A percentile compares a stretch with the other conserved stretches of the same genome.
Conservation (phyloP, 2,113 vertebrate genomes). For the Ctenomys sociabilis region DNA sequence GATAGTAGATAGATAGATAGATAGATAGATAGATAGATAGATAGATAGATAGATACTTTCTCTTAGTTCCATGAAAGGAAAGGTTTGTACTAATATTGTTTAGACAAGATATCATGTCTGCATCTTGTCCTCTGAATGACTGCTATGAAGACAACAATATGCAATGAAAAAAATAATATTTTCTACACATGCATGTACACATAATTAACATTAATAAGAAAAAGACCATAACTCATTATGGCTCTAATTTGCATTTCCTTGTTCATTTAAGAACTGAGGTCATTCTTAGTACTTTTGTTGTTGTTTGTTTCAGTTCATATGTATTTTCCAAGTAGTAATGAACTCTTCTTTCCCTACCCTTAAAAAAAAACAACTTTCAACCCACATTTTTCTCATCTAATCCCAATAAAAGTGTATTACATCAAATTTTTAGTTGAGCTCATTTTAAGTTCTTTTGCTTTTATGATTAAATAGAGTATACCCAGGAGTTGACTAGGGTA, state of each 20-base stretch:
- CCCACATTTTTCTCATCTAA: background rate
- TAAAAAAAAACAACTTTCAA: background rate
- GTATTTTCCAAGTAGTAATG: conserved; percentile 34
- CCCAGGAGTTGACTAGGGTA: background rate
- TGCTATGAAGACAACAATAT: no score
- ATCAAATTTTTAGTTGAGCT: background rate
- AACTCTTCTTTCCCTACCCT: background rate
- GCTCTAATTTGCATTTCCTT: conserved; percentile 32
- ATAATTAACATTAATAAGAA: background rate
- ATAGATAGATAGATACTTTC: no score
- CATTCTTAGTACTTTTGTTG: conserved; percentile 5
- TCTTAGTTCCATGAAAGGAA: no score
- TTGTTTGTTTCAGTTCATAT: background rate
- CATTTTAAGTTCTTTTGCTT: background rate
- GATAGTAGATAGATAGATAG: no score
- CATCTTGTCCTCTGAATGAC: no score
- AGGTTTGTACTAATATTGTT: no score
- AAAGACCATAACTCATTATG: background rate
- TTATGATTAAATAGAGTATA: background rate
- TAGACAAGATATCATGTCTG: no score
- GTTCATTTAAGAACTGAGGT: conserved; percentile 43
- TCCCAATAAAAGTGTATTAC: background rate
- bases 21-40: no score
- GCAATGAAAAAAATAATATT: background rate
- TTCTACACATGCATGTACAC: background rate